Conservation (phyloP, 1,140 invertebrate genomes). For the Zaprionus taronus region DNA sequence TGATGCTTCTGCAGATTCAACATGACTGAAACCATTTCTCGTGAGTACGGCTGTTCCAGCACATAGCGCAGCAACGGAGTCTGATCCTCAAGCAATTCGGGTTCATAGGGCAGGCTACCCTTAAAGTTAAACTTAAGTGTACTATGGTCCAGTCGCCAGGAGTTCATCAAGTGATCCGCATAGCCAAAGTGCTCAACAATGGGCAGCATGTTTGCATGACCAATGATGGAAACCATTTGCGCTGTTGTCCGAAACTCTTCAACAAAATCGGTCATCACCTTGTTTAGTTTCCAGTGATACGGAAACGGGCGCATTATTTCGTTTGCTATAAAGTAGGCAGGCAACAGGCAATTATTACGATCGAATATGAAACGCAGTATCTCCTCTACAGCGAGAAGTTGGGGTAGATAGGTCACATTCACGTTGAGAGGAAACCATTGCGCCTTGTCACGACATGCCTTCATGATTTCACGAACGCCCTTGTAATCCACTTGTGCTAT, state of each 20-base stretch:
- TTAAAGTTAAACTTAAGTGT: constrained; percentile 95
- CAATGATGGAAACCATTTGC: constrained; percentile 97
- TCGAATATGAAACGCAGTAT: constrained; percentile 96
- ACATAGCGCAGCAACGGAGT: constrained; percentile 95
- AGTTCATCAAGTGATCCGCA: constrained; percentile 93
- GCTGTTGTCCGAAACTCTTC: constrained; percentile 96
- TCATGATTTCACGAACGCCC: constrained; percentile 96
- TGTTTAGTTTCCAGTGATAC: constrained; percentile 96
- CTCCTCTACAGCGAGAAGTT: constrained; percentile 91
- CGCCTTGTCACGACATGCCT: constrained; percentile 95
- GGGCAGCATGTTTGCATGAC: constrained; percentile 94
- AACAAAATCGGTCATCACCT: constrained; percentile 94
- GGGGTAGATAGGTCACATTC: constrained; percentile 91
- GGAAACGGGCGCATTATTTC: constrained; percentile 96
- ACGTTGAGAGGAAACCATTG: constrained; percentile 90
- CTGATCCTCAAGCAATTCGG: constrained; percentile 95
- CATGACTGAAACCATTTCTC: constrained; percentile 98
- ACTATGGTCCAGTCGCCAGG: constrained; percentile 95
- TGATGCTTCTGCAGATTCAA: constrained; percentile 92
- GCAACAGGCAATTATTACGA: constrained; percentile 94
- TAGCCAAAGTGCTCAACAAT: constrained; percentile 97
- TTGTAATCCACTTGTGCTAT: constrained; percentile 97
- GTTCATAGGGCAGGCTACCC: constrained; percentile 96
- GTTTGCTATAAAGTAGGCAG: constrained; percentile 97
- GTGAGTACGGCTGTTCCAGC: constrained; percentile 96